phyloP scores from a whole-genome alignment of 2,888 invertebrate species.

The Pemphredon lugubris region DNA sequence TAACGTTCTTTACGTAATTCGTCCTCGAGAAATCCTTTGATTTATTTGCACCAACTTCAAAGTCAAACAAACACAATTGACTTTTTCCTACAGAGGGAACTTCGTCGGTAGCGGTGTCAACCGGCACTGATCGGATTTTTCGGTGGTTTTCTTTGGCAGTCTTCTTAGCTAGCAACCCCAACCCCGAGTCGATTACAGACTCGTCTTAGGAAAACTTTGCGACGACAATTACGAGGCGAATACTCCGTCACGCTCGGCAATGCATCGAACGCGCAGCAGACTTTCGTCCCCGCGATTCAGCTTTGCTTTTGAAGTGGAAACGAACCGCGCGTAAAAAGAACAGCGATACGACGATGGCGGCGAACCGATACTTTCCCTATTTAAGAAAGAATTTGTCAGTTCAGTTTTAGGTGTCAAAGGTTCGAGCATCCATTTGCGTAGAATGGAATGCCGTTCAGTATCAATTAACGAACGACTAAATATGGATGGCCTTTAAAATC shows the following conservation, averaged over 20 bases:
- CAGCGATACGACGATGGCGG: no score
- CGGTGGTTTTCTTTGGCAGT: slow-evolving; percentile 49
- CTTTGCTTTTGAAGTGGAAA: slow-evolving; percentile 21
- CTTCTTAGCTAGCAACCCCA: slow-evolving; percentile 23
- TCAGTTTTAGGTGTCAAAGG: no score
- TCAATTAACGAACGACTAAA: no score
- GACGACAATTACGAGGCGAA: slow-evolving; percentile 46
- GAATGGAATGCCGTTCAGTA: no score
- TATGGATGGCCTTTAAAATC: no score
- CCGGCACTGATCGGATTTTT: slow-evolving; percentile 56
- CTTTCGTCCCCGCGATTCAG: slow-evolving; percentile 21
- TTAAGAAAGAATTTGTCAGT: no score
- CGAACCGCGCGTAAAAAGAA: background rate
- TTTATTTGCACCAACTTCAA: background rate
- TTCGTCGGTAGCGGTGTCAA: background rate
- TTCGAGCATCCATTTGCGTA: no score
- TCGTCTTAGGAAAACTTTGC: slow-evolving; percentile 33
- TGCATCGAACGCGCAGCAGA: slow-evolving; percentile 22
- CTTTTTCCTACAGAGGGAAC: slow-evolving; percentile 4
- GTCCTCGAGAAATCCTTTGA: no score
- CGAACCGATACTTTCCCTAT: no score
- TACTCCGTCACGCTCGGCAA: slow-evolving; percentile 48
- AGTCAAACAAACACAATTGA: slow-evolving; percentile 4
- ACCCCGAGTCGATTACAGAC: slow-evolving; percentile 46
- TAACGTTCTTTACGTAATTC: no score